Evolutionary conservation across 2,797 vertebrate genomes (phyloP).

Genomic region (Schizopygopsis malacanthus): DNA sequence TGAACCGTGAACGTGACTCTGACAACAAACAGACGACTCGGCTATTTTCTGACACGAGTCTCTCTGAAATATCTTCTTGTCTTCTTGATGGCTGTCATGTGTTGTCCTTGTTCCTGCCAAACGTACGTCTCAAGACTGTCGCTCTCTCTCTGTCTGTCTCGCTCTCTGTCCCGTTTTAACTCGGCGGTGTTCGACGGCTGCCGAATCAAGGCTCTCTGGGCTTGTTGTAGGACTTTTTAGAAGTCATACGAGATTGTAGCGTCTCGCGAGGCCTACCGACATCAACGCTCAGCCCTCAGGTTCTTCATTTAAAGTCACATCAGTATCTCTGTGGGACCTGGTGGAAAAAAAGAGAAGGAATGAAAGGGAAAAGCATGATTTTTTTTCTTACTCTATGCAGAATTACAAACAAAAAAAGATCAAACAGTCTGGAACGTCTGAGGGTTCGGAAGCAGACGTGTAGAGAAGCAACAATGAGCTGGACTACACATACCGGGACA

Average conservation of each 20-base stretch:
- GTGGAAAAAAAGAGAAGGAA: slow-evolving; percentile 22
- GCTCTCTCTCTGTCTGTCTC: slow-evolving; percentile 35
- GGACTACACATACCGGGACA: slow-evolving; percentile 9
- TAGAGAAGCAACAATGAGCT: slow-evolving; percentile 47
- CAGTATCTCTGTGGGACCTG: slow-evolving; percentile 42
- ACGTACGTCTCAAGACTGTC: slow-evolving; percentile 34
- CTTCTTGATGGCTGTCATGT: slow-evolving; percentile 54
- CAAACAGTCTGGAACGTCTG: slow-evolving; percentile 59
- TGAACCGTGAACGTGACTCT: slow-evolving; percentile 23
- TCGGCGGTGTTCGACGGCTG: slow-evolving; percentile 32
- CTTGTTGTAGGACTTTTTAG: slow-evolving; percentile 59
- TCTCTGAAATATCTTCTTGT: slow-evolving; percentile 50
- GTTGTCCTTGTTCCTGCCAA: slow-evolving; percentile 50
- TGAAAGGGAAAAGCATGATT: slow-evolving; percentile 53
- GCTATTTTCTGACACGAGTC: slow-evolving; percentile 42
- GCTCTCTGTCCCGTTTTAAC: slow-evolving; percentile 40
- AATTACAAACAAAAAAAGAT: slow-evolving; percentile 62
- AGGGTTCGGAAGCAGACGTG: slow-evolving; percentile 52
- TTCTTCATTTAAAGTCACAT: slow-evolving; percentile 55
- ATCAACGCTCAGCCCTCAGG: slow-evolving; percentile 56
- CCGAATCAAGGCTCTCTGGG: slow-evolving; percentile 44
- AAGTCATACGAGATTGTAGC: slow-evolving; percentile 51
- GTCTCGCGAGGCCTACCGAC: slow-evolving; percentile 50
- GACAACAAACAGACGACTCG: slow-evolving; percentile 44
- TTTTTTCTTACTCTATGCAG: slow-evolving; percentile 40